Conservation (phyloP, 2,888 invertebrate genomes). For the Dryobotodes eremita region DNA sequence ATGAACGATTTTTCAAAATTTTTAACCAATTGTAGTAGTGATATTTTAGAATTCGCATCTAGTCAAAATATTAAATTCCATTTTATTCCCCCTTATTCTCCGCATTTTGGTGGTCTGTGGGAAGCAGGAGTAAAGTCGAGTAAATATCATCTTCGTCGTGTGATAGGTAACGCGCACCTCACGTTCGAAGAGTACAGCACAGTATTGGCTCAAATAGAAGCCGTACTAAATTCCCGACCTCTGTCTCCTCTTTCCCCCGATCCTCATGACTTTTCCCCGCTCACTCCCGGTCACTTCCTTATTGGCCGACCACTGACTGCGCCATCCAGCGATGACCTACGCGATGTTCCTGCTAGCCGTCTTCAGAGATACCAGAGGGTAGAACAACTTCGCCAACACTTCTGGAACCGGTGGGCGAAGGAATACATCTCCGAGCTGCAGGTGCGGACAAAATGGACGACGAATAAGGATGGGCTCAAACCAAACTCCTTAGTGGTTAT, state of each 20-base stretch:
- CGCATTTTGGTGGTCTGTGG: no score
- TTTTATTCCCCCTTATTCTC: no score
- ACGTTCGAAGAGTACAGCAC: no score
- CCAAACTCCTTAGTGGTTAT: neutral
- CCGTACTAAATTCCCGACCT: neutral
- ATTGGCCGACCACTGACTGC: neutral
- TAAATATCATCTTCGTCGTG: no score
- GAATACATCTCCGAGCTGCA: neutral
- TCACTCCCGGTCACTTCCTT: neutral
- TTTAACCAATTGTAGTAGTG: no score
- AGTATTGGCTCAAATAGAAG: no score
- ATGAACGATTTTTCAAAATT: no score
- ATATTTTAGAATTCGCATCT: neutral
- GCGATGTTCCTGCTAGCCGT: neutral
- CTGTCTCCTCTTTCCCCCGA: neutral
- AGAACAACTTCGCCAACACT: neutral
- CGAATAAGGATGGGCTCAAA: no score
- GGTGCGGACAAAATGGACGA: no score
- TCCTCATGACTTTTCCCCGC: neutral
- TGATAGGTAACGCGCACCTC: no score
- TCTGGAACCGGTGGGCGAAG: neutral
- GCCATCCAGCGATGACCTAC: neutral
- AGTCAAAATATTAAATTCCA: neutral
- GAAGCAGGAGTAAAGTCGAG: no score
- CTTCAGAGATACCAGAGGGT: no score